phyloP scores from a whole-genome alignment of 2,888 invertebrate genomes.

The Macropis europaea region DNA sequence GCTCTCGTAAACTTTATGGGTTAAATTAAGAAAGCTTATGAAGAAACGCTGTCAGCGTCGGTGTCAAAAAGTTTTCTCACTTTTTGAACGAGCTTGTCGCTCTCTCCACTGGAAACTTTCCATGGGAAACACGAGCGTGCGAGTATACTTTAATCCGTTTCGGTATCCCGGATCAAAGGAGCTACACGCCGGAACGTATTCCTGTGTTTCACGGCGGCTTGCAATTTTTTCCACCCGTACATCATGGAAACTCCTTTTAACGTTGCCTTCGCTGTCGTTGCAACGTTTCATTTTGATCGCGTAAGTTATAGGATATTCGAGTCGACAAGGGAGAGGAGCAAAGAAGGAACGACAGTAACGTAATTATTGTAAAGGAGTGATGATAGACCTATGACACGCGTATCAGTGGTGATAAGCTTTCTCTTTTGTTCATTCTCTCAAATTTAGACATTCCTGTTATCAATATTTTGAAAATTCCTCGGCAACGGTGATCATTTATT shows the following conservation, averaged over 20 bases:
- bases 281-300: too few relatives aligned
- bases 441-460: too few relatives aligned
- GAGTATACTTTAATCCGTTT: constrained; percentile 35
- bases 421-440: too few relatives aligned
- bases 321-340: too few relatives aligned
- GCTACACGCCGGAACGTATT: constrained; percentile 2
- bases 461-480: too few relatives aligned
- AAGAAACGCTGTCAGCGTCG: constrained; percentile 44
- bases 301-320: too few relatives aligned
- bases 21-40: constrained; percentile 62
- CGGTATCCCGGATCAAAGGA: constrained; percentile 27
- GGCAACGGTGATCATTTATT: too few relatives aligned
- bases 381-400: too few relatives aligned
- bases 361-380: too few relatives aligned
- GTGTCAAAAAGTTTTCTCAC: constrained; percentile 31
- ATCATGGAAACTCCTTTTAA: constrained; percentile 1
- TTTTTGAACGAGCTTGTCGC: constrained; percentile 20
- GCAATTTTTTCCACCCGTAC: constrained; percentile 2
- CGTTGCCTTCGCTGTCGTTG: too few relatives aligned
- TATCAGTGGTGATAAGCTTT: too few relatives aligned
- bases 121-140: background rate
- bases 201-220: background rate
- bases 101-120: constrained; percentile 22
- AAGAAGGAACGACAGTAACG: too few relatives aligned
- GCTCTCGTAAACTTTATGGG: constrained; percentile 52